phyloP scores from a whole-genome alignment of 2,113 vertebrate species.

The Gasterosteus nipponicus region DNA sequence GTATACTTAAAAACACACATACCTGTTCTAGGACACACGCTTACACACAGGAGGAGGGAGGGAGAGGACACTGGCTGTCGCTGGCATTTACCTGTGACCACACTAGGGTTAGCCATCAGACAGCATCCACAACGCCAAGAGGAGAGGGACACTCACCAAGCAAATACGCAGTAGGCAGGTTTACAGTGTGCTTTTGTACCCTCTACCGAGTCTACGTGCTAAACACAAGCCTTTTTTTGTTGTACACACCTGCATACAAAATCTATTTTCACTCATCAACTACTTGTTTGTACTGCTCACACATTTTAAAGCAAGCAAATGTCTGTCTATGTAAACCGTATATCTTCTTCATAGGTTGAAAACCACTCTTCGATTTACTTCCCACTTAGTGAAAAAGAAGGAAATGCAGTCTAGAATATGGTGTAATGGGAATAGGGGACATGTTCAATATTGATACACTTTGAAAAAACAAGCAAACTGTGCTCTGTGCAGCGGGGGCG shows the following conservation, averaged over 20 bases:
- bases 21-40: no score
- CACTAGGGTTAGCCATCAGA: no score
- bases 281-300: neutral
- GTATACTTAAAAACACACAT: no score
- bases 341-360: neutral
- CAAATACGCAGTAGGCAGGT: no score
- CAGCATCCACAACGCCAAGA: no score
- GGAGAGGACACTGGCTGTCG: no score
- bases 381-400: neutral
- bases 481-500: neutral
- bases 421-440: neutral
- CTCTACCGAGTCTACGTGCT: no score
- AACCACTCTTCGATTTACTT: neutral
- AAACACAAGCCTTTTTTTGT: no score
- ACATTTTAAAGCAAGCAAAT: neutral
- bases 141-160: no score
- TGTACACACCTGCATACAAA: neutral
- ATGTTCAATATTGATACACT: neutral
- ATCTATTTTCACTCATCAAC: neutral
- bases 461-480: neutral
- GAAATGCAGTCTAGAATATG: neutral
- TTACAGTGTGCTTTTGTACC: no score
- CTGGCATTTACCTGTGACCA: no score
- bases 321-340: neutral
- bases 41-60: no score